Conservation (phyloP, 2,888 invertebrate species). For the Agrochola lychnidis region DNA sequence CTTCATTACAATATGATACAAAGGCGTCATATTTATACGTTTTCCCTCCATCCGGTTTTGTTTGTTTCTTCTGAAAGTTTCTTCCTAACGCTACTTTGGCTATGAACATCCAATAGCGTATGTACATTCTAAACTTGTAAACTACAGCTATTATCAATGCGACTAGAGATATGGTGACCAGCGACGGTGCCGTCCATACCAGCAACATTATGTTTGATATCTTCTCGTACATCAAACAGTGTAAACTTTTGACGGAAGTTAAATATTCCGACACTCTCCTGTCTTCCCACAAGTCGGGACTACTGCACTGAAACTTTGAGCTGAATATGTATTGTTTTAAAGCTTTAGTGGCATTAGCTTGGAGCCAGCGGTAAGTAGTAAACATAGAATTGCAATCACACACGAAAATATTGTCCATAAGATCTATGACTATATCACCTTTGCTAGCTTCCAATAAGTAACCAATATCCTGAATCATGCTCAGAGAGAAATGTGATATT, state of each 20-base stretch:
- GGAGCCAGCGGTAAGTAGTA: conserved; percentile 83
- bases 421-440: conserved; percentile 79
- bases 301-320: conserved; percentile 84
- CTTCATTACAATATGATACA: conserved; percentile 91
- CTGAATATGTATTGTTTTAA: conserved; percentile 79
- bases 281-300: conserved; percentile 86
- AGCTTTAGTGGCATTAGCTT: conserved; percentile 78
- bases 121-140: conserved; percentile 87
- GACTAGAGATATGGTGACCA: conserved; percentile 80
- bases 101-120: conserved; percentile 90
- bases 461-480: conserved; percentile 91
- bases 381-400: conserved; percentile 90
- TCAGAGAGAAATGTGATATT: conserved; percentile 88
- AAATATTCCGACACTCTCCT: conserved; percentile 84
- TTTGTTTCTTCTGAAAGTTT: conserved; percentile 76
- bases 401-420: conserved; percentile 89
- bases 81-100: conserved; percentile 88
- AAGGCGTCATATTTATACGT: conserved; percentile 91
- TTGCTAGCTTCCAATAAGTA: conserved; percentile 81
- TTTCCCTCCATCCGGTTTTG: conserved; percentile 63
- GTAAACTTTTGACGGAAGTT: conserved; percentile 80
- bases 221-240: conserved; percentile 84
- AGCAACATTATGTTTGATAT: conserved; percentile 82
- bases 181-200: conserved; percentile 84
- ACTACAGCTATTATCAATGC: conserved; percentile 73